Base-by-base conservation (phyloP, 37 sponge, comb jelly and placozoan species). In the Halisarca cf. caerulea region DNA sequence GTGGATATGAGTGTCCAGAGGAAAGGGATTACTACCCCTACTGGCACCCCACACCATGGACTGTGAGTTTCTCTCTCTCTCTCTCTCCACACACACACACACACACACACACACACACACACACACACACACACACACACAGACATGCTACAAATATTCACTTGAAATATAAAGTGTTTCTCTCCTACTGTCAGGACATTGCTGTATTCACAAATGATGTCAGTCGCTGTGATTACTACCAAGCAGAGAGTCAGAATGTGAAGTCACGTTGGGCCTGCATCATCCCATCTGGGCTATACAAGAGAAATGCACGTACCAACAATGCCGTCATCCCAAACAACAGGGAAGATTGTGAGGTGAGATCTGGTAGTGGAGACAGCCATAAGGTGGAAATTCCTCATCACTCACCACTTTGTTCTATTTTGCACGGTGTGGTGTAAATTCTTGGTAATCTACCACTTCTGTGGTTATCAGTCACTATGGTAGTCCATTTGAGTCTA, bases 1-100 rank as follows among this genome's bases (percentile, higher is more conserved):
- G 92, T 68, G 99, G 97, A 23, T 99, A 96, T 66, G 99, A 99
- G 87, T 99, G 99, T 61, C 95, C 97, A 8, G 99, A 99, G 86
- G 99, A 99, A 89, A 79, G 99, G 14, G 99, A 99, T 83, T 95
- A 99, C 81, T 99, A 99, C 86, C 99, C 99, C 18, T 99, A 99
- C 90, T 99, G 99, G 99, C 94, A 94, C 82, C 97, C 95, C 27
- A 91, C 97, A 24, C 99, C 95, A 58, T 99, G 99, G 99, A 96
- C 83, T 84, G 97, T 93, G 64, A 88, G 94, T 75, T 79, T 44
- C n/a, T n/a, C n/a, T n/a, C n/a, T n/a, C n/a, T n/a, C n/a, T n/a
- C n/a, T n/a, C n/a, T n/a, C n/a, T n/a, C n/a, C n/a, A n/a, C n/a
- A n/a, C n/a, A n/a, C 40, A 23, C 33, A 27, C 20, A 9, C 79